Conservation (phyloP, 2,888 invertebrate species). For the Ophioninae sp. region DNA sequence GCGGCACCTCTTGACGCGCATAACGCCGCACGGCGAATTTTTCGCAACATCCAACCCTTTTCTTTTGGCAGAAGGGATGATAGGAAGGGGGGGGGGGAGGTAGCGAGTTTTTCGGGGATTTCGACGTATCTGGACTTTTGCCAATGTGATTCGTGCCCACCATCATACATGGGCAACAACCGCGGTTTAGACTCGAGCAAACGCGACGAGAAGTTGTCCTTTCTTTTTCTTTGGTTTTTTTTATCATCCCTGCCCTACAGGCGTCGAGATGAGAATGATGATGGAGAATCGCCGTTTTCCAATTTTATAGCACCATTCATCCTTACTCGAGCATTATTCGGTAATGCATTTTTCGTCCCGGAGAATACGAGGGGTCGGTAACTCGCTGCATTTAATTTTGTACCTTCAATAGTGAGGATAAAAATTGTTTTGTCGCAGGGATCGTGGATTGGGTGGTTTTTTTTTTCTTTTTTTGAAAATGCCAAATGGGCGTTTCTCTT, state of each 20-base stretch:
- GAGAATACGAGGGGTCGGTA: not conserved
- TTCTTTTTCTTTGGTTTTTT: not conserved
- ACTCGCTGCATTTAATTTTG: not conserved
- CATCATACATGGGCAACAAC: constrained; percentile 23
- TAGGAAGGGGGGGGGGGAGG: too few relatives aligned
- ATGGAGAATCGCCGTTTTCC: constrained; percentile 5
- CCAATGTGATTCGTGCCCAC: constrained; percentile 67
- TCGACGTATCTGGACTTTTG: constrained; percentile 66
- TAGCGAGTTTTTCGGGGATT: too few relatives aligned
- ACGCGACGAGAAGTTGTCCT: constrained; percentile 39
- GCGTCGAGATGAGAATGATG: constrained; percentile 31
- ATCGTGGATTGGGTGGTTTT: not conserved
- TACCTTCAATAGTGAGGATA: constrained; percentile 1
- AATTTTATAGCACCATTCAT: constrained; percentile 35
- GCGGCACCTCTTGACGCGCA: constrained; percentile 59
- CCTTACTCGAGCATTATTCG: constrained; percentile 3
- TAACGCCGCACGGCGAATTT: constrained; percentile 64
- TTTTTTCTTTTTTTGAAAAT: not conserved
- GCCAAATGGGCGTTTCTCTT: too few relatives aligned
- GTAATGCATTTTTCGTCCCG: constrained; percentile 16
- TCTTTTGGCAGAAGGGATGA: too few relatives aligned
- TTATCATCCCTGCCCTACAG: constrained; percentile 9
- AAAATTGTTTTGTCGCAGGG: not conserved
- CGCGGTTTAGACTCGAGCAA: constrained; percentile 49
- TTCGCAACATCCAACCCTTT: not conserved